These are phyloP conservation scores for Spongilla lacustris DNA, from an alignment of 37 sponge, comb jelly and placozoan species.

Conservation along the genomic window DNA sequence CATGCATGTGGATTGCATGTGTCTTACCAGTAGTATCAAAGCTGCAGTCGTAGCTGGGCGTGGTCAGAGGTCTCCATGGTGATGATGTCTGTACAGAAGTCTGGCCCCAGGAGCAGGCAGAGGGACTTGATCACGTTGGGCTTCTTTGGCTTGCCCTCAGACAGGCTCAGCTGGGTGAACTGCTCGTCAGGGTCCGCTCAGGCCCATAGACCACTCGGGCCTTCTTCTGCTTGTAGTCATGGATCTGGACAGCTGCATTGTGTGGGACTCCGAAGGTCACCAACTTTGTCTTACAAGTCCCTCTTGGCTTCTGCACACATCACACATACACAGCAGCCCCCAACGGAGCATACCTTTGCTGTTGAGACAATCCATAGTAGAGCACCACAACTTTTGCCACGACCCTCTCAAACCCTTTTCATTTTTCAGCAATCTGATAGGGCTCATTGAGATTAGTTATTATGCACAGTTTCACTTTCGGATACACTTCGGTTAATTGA, in stretches of 20 bases:
- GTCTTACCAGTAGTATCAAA: too few species aligned
- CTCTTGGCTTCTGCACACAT: too few species aligned
- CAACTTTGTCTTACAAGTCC: slow-evolving; percentile 97
- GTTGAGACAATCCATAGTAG: too few species aligned
- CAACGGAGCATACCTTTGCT: slow-evolving; percentile 85
- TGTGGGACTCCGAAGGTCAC: slow-evolving; percentile 96
- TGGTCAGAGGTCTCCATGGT: slow-evolving; percentile 99
- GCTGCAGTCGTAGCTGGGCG: slow-evolving; percentile 43
- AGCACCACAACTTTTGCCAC: too few species aligned
- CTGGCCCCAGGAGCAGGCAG: slow-evolving; percentile 98
- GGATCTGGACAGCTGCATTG: slow-evolving; percentile 99
- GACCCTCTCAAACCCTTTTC: too few species aligned
- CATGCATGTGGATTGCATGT: too few species aligned
- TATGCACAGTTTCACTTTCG: too few species aligned
- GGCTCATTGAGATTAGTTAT: too few species aligned
- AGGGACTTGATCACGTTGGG: slow-evolving; percentile 98
- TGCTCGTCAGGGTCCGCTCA: slow-evolving; percentile 98
- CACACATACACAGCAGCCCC: too few species aligned
- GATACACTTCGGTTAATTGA: too few species aligned
- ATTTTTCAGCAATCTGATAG: too few species aligned
- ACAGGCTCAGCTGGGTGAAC: slow-evolving; percentile 99
- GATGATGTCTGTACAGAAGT: slow-evolving; percentile 99
- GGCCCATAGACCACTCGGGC: slow-evolving; percentile 99
- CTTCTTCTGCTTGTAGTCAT: slow-evolving; percentile 99
- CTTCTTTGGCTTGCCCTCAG: slow-evolving; percentile 99